Conservation (phyloP, 2,113 vertebrate genomes). For the Xiphias gladius region DNA sequence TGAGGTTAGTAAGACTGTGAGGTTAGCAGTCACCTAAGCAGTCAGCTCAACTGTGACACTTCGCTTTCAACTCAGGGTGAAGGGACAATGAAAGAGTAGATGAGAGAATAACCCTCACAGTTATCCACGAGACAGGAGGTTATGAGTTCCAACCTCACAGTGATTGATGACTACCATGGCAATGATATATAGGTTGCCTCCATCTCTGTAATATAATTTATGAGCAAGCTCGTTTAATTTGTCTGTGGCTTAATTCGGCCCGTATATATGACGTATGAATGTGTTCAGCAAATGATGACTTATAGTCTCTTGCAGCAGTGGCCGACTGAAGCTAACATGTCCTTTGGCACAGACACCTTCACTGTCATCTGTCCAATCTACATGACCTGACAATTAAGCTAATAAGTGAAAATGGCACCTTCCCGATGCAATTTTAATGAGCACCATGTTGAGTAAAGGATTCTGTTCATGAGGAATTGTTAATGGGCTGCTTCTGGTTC, state of each 20-base stretch:
- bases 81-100: slow-evolving; percentile 40
- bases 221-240: slow-evolving; percentile 77
- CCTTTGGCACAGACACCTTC: slow-evolving; percentile 76
- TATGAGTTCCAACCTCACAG: slow-evolving; percentile 43
- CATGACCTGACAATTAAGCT: slow-evolving; percentile 84
- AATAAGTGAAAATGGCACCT: slow-evolving; percentile 81
- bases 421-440: slow-evolving; percentile 84
- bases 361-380: slow-evolving; percentile 80
- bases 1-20: slow-evolving; percentile 20
- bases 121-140: slow-evolving; percentile 43
- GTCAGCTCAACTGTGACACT: slow-evolving; percentile 29
- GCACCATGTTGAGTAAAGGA: slow-evolving; percentile 67
- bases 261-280: slow-evolving; percentile 70
- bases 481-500: slow-evolving; percentile 73
- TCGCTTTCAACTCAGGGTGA: slow-evolving; percentile 35
- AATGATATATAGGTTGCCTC: slow-evolving; percentile 71
- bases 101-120: slow-evolving; percentile 45
- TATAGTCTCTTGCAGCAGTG: slow-evolving; percentile 38
- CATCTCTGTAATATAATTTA: slow-evolving; percentile 77
- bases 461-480: slow-evolving; percentile 61
- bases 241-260: slow-evolving; percentile 79
- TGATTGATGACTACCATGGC: slow-evolving; percentile 80
- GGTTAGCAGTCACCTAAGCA: slow-evolving; percentile 32
- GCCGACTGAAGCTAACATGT: slow-evolving; percentile 68
- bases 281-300: slow-evolving; percentile 67